phyloP scores from a whole-genome alignment of 2,888 invertebrate species.

The Periphyllus acericola region DNA sequence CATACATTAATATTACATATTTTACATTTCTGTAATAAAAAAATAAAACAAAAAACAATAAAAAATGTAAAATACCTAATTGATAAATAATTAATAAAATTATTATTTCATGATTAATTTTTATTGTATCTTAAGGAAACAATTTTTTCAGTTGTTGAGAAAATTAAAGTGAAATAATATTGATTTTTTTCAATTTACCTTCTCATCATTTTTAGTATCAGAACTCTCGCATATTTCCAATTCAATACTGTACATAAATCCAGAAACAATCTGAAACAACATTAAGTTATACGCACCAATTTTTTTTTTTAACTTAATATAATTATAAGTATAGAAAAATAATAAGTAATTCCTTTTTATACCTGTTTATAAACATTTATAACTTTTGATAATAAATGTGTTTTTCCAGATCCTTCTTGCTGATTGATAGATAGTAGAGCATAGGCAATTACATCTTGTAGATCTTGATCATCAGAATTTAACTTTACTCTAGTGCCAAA shows the following conservation, averaged over 20 bases:
- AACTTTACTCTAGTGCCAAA: slow-evolving; percentile 23
- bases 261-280: slow-evolving; percentile 52
- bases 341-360: background rate
- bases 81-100: background rate
- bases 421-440: slow-evolving; percentile 19
- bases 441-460: slow-evolving; percentile 37
- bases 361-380: slow-evolving; percentile 48
- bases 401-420: slow-evolving; percentile 22
- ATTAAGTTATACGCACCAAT: background rate
- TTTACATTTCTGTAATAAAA: slow-evolving; percentile 39
- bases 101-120: background rate
- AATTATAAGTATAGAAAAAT: background rate
- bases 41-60: background rate
- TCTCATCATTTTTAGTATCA: background rate
- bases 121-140: background rate
- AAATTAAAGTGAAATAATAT: background rate
- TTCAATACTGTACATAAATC: slow-evolving; percentile 41
- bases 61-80: background rate
- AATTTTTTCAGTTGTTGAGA: background rate
- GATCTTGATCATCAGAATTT: slow-evolving; percentile 18
- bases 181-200: slow-evolving; percentile 4
- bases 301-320: background rate
- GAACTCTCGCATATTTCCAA: slow-evolving; percentile 53
- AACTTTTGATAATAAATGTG: slow-evolving; percentile 51
- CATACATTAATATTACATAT: slow-evolving; percentile 47